Evolutionary conservation across 2,888 invertebrate species (phyloP).

Genomic region (Epirrita christyi): DNA sequence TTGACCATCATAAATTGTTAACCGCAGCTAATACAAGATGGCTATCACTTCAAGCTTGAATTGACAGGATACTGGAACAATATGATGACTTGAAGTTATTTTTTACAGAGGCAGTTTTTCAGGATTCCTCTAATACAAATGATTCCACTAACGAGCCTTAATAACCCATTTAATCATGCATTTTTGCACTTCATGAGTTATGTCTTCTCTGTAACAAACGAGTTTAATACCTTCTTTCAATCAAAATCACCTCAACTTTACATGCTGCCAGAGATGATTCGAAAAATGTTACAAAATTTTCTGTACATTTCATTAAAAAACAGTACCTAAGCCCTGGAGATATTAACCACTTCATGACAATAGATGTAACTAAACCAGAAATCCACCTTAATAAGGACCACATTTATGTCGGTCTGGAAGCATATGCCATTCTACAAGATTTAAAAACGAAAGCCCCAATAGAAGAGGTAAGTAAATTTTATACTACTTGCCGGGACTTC

Average conservation of each 20-base stretch:
- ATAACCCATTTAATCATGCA: slow-evolving; percentile 5
- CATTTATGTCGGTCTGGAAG: no score
- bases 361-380: no score
- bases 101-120: slow-evolving; percentile 5
- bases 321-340: no score
- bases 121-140: slow-evolving; percentile 1
- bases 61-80: slow-evolving; percentile 1
- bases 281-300: no score
- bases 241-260: slow-evolving; percentile 1
- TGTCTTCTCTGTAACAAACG: slow-evolving; percentile 5
- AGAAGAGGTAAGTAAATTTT: no score
- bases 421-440: no score
- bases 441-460: no score
- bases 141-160: slow-evolving; percentile 1
- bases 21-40: slow-evolving; percentile 7
- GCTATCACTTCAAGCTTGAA: background rate
- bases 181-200: slow-evolving; percentile 9
- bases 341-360: no score
- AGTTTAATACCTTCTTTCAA: slow-evolving; percentile 2
- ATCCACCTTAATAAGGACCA: no score
- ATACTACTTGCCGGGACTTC: no score
- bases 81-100: slow-evolving; percentile 7
- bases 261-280: no score
- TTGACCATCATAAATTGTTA: slow-evolving; percentile 1
- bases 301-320: no score